Base-by-base conservation (phyloP, 1,140 invertebrate genomes). In the Zeugodacus cucurbitae region DNA sequence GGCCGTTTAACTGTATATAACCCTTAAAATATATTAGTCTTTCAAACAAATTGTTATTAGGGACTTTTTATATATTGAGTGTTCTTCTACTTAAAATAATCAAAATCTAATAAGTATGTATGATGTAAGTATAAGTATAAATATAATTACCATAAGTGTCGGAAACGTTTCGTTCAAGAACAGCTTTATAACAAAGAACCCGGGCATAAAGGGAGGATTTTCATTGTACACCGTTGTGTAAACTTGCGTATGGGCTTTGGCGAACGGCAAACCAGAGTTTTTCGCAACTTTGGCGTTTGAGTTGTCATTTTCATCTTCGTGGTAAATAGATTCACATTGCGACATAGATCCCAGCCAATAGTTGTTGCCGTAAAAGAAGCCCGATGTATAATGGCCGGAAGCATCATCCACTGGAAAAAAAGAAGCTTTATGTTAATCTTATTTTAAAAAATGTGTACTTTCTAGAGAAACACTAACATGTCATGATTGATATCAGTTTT, bases 331-430 rank as follows among this genome's bases (percentile, higher is more conserved):
- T 78, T 95, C 93, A 91, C 97, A 97, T 48, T 97, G 95, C 88
- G 96, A 96, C 59, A 96, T 94, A 2, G 97, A 97, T 89, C 97
- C 97, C 54, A 95, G 95, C 95, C 96, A 97, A 93, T 96, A 97
- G 87, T 96, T 96, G 93, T 97, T 97, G 44, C 97, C 97, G 96
- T 96, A 97, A 93, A 96, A 96, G 94, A 96, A 97, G 90, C 96
- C 96, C 74, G 96, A 96, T 5, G 96, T 96, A 91, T 97, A 97
- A 89, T 96, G 95, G 20, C 97, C 97, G 90, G 96, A 96, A 26
- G 97, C 96, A 93, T 97, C 97, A 88, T 96, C 96, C 95, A 96
- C 97, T 97, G 94, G 58, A 2, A 94, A 95, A 88, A 54, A 34
- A 34, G 32, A 86, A 48, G 11, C 26, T 29, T 58, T 86, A 57